Evolutionary conservation across 2,888 invertebrate species (phyloP), one percentile per base, ranked within the genome.

Genomic region (Ornithoptera priamus): DNA sequence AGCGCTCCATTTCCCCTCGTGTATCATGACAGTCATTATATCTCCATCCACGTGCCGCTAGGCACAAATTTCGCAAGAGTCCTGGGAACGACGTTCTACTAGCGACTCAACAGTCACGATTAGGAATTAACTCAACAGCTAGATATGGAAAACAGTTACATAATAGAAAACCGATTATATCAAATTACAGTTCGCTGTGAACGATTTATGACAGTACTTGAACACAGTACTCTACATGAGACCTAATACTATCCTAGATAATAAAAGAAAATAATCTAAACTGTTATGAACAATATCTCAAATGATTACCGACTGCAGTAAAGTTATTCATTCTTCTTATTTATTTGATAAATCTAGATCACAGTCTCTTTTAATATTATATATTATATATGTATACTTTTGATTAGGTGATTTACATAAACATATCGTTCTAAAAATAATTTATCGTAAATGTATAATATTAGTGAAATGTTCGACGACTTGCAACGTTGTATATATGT

Each of bases 81-180:
- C 84, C 85, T 87, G 86, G 85, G 86, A 87, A 85, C 81, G 75
- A 72, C 72, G 74, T 69, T 76, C 74, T 68, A 78, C 77, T 85
- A 84, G 82, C 83, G 81, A 75, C 77, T 77, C 76, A 76, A 68
- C 74, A 87, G 89, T 91, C 91, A 91, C 91, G 91, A 90, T 79
- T 74, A 80, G 88, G 85, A 81, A 77, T 77, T 66, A 62, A 66
- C 69, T 66, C 69, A 62, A 66, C 78, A 82, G 80, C 78, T 75
- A 75, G 75, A 73, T 73, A 75, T 75, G 76, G 76, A 75, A 77
- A 78, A 75, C 72, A 68, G 73, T 89, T 89, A 88, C 80, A 86
- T 82, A 90, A 91, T 74, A 67, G 39, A 53, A 63, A 64, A 77
- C 75, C 78, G 80, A 81, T 84, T 83, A 81, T 78, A 85, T 84